A percentile compares a stretch with the other conserved stretches of the same genome.
phyloP scores from a whole-genome alignment of 2,888 invertebrate species.

The Proisotoma minuta region DNA sequence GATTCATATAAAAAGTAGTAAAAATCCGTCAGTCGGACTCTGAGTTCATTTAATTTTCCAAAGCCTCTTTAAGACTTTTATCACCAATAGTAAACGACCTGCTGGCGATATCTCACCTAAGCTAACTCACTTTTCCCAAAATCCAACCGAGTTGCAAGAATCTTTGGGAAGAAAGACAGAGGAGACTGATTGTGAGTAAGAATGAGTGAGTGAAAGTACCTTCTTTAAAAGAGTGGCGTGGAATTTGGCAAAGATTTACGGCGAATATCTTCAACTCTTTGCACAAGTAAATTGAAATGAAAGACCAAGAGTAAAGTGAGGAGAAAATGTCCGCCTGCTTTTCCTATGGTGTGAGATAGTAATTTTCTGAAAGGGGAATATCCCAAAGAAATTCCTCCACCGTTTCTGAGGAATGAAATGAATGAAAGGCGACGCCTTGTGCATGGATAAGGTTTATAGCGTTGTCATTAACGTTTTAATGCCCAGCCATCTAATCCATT shows the following conservation, averaged over 20 bases:
- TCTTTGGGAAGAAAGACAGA: neutral
- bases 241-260: constrained; percentile 15
- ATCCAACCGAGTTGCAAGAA: neutral
- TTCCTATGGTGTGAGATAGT: neutral
- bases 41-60: constrained; percentile 12
- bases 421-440: constrained; percentile 32
- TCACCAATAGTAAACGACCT: constrained; percentile 6
- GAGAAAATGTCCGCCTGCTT: neutral
- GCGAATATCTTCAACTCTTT: constrained; percentile 11
- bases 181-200: neutral
- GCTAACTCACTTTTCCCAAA: neutral
- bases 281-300: constrained; percentile 15
- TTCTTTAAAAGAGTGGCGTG: constrained; percentile 12
- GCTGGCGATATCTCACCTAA: constrained; percentile 8
- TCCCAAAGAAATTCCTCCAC: too few species aligned
- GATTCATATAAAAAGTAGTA: neutral
- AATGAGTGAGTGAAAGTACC: constrained; percentile 8
- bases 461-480: constrained; percentile 45
- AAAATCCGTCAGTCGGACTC: neutral
- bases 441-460: constrained; percentile 43
- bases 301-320: neutral
- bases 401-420: constrained; percentile 27
- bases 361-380: neutral
- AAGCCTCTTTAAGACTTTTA: constrained; percentile 11
- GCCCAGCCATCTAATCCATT: constrained; percentile 42